phyloP scores from a whole-genome alignment of 2,113 vertebrate species.

The Catagonus wagneri region DNA sequence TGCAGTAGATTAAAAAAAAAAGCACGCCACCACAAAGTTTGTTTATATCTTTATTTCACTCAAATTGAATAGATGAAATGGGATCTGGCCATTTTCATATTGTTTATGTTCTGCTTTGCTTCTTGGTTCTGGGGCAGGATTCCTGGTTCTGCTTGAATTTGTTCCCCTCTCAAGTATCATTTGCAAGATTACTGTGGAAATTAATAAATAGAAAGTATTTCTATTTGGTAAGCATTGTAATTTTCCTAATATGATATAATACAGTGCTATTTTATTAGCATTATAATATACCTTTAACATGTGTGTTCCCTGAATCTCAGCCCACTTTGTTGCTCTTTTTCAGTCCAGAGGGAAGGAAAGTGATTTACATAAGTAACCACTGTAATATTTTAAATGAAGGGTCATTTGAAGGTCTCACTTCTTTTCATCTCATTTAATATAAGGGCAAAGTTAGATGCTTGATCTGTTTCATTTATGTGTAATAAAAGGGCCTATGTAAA shows the following conservation, averaged over 20 bases:
- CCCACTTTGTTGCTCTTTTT: constrained; percentile 39
- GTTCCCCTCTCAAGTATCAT: constrained; percentile 67
- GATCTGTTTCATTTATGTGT: constrained; percentile 59
- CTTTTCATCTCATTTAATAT: constrained; percentile 49
- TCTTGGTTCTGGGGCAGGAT: constrained; percentile 67
- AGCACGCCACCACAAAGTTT: constrained; percentile 51
- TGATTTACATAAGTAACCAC: constrained; percentile 56
- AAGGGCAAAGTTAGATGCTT: constrained; percentile 49
- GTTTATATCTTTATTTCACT: constrained; percentile 79
- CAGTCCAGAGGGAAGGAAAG: neutral
- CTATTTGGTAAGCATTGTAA: constrained; percentile 60
- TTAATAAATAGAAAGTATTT: constrained; percentile 72
- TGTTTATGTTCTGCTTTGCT: constrained; percentile 78
- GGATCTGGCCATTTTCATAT: constrained; percentile 77
- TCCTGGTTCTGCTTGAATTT: constrained; percentile 67
- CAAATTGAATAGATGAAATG: constrained; percentile 71
- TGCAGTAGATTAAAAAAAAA: constrained; percentile 67
- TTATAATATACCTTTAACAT: constrained; percentile 5
- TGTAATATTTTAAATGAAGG: constrained; percentile 50
- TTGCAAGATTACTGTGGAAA: constrained; percentile 72
- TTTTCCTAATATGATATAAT: constrained; percentile 12
- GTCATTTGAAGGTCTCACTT: constrained; percentile 30
- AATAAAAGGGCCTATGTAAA: constrained; percentile 49
- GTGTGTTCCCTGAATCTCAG: neutral
- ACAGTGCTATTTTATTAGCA: constrained; percentile 33